Evolutionary conservation across 2,797 vertebrate genomes (phyloP), one percentile per base, ranked within the genome.

Genomic region (Chaetophractus vellerosus): DNA sequence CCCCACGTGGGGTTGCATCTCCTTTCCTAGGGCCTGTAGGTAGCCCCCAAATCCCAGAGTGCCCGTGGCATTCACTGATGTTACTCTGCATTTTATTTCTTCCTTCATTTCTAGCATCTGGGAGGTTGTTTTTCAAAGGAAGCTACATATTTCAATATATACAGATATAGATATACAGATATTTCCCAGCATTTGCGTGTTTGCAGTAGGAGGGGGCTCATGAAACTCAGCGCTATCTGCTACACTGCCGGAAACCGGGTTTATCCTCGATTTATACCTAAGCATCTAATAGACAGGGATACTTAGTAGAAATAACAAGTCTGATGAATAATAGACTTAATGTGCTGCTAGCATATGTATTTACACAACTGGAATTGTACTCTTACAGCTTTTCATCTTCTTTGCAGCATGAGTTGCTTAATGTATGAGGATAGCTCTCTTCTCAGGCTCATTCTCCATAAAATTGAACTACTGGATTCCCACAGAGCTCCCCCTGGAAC

Each of bases 381-480:
- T 36, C 61, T 28, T 63, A 21, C 3, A 66, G 11, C 15, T 87
- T 10, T 74, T 5, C 16, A 9, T 75, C 21, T 61, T 88, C 9
- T 92, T 82, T 79, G 88, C 19, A 48, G 57, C 59, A 38, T 14
- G 55, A 50, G 28, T 1, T 55, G 88, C 75, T 57, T 50, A 71
- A 75, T 18, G 26, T 31, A 63, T 81, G 50, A 76, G 38, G 90
- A 75, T 82, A 82, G 26, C 19, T 66, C 38, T 84, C 76, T 75
- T 69, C 55, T 28, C 50, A 74, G 92, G 87, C 41, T 91, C 94
- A 92, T 7, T 86, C 55, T 83, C 79, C 75, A 81, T 41, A 63
- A 87, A 90, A 96, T 71, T 85, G 91, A 90, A 93, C 63, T 64
- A 38, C 78, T 59, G 24, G 50, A 84, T 91, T 95, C 93, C 86